A percentile compares a stretch with the other conserved stretches of the same genome.
These are phyloP conservation scores for Cephus runcator DNA, from an alignment of 2,888 invertebrate species.

Conservation along the genomic window DNA sequence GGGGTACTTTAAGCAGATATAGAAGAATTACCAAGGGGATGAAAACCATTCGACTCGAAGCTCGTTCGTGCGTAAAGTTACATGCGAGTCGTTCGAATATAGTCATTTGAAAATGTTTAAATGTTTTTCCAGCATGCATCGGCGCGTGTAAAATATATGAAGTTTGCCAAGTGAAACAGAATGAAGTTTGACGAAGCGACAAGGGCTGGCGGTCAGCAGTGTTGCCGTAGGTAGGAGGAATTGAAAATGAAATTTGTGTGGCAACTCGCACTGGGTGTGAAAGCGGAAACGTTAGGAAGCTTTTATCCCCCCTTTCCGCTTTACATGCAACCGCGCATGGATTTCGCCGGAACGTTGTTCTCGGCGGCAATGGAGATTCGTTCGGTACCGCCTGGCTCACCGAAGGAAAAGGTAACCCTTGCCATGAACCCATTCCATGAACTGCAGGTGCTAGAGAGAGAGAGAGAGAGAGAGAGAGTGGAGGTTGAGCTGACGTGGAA, in stretches of 20 bases:
- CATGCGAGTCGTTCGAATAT: not conserved
- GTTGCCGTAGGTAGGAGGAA: not conserved
- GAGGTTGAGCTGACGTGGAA: not conserved
- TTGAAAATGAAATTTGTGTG: not conserved
- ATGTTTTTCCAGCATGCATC: not conserved
- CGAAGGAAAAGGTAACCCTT: not conserved
- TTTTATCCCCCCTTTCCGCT: constrained; percentile 25
- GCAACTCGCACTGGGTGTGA: not conserved
- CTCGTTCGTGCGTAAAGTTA: not conserved
- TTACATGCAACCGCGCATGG: constrained; percentile 16
- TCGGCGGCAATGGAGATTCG: not conserved
- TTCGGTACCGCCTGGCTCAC: not conserved
- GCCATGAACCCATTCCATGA: not conserved
- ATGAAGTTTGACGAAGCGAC: not conserved
- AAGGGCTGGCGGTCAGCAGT: not conserved
- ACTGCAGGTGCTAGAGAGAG: not conserved
- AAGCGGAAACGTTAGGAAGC: constrained; percentile 22
- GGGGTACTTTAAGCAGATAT: not conserved
- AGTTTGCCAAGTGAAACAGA: not conserved
- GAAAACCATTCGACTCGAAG: not conserved
- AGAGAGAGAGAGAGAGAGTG: too few relatives aligned
- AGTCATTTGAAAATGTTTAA: not conserved
- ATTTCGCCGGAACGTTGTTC: constrained; percentile 22
- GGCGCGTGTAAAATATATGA: not conserved
- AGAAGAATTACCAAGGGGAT: not conserved